phyloP scores from a whole-genome alignment of 2,888 invertebrate species.

The Cenopis cana region DNA sequence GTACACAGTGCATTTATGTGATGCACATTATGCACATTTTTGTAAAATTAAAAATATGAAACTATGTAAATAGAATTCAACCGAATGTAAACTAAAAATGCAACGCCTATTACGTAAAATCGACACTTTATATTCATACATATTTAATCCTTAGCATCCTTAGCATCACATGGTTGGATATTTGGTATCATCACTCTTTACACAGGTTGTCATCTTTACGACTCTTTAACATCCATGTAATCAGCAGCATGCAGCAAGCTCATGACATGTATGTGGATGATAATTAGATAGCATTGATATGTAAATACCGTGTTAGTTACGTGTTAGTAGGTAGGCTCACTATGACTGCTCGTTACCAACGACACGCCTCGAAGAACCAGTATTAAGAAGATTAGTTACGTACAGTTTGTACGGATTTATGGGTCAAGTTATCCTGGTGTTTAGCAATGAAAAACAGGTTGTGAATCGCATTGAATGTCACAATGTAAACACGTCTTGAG shows the following conservation, averaged over 20 bases:
- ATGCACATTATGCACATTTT: too few species aligned
- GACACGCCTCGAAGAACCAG: background rate
- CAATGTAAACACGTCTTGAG: background rate
- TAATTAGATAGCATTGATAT: conserved; percentile 11
- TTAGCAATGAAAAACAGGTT: background rate
- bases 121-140: too few species aligned
- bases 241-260: conserved; percentile 11
- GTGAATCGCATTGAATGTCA: background rate
- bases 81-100: too few species aligned
- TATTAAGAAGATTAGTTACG: too few species aligned
- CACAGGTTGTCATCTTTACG: background rate
- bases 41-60: too few species aligned
- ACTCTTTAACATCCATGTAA: background rate
- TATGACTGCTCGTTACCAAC: background rate
- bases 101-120: too few species aligned
- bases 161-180: too few species aligned
- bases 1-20: too few species aligned
- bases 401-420: background rate
- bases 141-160: too few species aligned
- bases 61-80: too few species aligned
- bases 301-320: conserved; percentile 21
- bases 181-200: background rate
- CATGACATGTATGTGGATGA: conserved; percentile 6
- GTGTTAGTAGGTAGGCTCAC: background rate
- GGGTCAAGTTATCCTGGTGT: background rate